Conservation (phyloP, 2,113 vertebrate species). For the Eleginops maclovinus region DNA sequence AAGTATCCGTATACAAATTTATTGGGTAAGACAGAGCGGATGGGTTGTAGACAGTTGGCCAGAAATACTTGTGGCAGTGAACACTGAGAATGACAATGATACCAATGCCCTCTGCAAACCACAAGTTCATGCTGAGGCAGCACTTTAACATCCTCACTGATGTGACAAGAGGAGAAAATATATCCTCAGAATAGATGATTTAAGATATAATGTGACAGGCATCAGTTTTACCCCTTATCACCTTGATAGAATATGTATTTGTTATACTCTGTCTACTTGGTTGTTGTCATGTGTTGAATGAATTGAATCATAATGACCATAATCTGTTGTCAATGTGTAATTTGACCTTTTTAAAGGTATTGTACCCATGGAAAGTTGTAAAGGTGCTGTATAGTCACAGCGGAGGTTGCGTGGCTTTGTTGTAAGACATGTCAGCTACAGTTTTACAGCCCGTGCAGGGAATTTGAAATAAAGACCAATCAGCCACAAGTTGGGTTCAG, state of each 20-base stretch:
- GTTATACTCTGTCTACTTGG: background rate
- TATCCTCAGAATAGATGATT: slow-evolving; percentile 48
- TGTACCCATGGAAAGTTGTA: background rate
- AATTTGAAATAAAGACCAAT: background rate
- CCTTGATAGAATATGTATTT: slow-evolving; percentile 2
- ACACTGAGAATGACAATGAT: slow-evolving; percentile 75
- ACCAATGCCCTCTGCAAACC: slow-evolving; percentile 65
- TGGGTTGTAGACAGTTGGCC: slow-evolving; percentile 64
- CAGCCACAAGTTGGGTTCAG: background rate
- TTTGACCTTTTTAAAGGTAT: slow-evolving; percentile 4
- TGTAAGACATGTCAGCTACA: slow-evolving; percentile 8
- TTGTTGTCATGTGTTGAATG: background rate
- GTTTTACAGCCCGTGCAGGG: slow-evolving; percentile 6
- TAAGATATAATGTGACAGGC: slow-evolving; percentile 30
- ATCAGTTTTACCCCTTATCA: slow-evolving; percentile 18
- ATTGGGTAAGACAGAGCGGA: slow-evolving; percentile 53
- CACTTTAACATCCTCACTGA: slow-evolving; percentile 59
- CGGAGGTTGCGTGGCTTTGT: background rate
- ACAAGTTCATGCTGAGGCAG: slow-evolving; percentile 69
- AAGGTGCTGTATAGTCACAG: background rate
- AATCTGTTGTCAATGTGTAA: background rate
- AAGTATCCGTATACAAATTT: slow-evolving; percentile 54
- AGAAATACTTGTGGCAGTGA: slow-evolving; percentile 53
- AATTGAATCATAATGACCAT: background rate
- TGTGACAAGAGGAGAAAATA: slow-evolving; percentile 54